These are phyloP conservation scores for Zosterops hypoxanthus DNA, from an alignment of 2,113 vertebrate genomes.

Conservation along the genomic window DNA sequence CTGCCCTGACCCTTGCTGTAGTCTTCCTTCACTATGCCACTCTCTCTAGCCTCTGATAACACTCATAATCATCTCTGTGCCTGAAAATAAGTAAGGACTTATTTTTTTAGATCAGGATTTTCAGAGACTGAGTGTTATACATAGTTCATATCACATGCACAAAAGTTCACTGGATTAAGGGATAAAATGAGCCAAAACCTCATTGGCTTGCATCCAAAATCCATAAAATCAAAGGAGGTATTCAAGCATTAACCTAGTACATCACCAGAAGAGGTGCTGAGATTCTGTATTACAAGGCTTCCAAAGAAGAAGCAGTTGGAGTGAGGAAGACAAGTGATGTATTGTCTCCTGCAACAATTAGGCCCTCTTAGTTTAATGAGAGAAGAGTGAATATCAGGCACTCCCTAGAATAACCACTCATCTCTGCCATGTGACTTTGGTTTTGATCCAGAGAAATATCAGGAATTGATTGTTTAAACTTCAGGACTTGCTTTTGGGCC, in stretches of 20 bases:
- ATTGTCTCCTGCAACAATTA: conserved; percentile 3
- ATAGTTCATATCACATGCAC: not conserved
- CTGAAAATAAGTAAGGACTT: not conserved
- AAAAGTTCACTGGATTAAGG: not conserved
- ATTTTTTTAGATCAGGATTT: not conserved
- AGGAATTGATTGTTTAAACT: not conserved
- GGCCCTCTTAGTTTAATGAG: not conserved
- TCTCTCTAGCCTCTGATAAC: not conserved
- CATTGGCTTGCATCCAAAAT: not conserved
- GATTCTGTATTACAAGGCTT: not conserved
- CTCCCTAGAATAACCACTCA: not conserved
- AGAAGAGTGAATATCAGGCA: not conserved
- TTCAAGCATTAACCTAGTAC: not conserved
- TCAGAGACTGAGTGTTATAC: not conserved
- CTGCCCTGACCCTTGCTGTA: not conserved
- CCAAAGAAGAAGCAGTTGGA: not conserved
- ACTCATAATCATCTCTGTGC: not conserved
- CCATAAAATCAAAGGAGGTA: not conserved
- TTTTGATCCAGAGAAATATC: not conserved
- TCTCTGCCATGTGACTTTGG: not conserved
- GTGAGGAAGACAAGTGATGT: not conserved
- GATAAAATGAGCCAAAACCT: not conserved
- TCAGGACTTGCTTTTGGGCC: not conserved
- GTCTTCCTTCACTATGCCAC: not conserved
- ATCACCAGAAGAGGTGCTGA: not conserved